Percentiles rank a stretch among this genome's conserved stretches.
These are phyloP conservation scores for Drepana falcataria DNA, from an alignment of 2,888 invertebrate species.

Conservation along the genomic window DNA sequence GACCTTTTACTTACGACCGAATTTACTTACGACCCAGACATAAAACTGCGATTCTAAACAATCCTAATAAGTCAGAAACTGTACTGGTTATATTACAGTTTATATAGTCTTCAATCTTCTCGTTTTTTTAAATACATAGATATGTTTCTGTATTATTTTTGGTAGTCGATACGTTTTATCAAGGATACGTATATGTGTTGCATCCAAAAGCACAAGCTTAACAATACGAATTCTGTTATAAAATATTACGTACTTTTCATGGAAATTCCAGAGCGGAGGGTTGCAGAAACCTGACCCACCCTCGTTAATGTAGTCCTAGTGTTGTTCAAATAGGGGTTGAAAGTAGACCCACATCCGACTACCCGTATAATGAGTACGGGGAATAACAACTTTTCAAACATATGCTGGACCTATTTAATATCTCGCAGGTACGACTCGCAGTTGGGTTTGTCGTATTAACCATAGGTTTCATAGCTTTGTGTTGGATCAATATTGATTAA, in stretches of 20 bases:
- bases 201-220: background rate
- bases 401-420: background rate
- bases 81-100: too few species aligned
- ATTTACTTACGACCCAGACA: too few species aligned
- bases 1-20: too few species aligned
- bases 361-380: background rate
- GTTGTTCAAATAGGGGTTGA: conserved; percentile 1
- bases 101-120: too few species aligned
- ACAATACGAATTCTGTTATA: background rate
- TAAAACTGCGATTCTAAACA: too few species aligned
- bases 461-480: background rate
- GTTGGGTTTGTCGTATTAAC: background rate
- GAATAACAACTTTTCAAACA: background rate
- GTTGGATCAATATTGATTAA: background rate
- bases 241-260: background rate
- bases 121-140: too few species aligned
- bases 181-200: background rate
- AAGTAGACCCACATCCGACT: background rate
- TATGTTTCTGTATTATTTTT: too few species aligned
- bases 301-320: background rate
- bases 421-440: background rate
- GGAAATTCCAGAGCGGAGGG: conserved; percentile 1
- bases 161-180: too few species aligned
- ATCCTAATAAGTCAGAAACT: too few species aligned
- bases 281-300: conserved; percentile 1